These are phyloP conservation scores for Monochamus alternatus DNA, from an alignment of 2,888 invertebrate genomes.

Conservation along the genomic window DNA sequence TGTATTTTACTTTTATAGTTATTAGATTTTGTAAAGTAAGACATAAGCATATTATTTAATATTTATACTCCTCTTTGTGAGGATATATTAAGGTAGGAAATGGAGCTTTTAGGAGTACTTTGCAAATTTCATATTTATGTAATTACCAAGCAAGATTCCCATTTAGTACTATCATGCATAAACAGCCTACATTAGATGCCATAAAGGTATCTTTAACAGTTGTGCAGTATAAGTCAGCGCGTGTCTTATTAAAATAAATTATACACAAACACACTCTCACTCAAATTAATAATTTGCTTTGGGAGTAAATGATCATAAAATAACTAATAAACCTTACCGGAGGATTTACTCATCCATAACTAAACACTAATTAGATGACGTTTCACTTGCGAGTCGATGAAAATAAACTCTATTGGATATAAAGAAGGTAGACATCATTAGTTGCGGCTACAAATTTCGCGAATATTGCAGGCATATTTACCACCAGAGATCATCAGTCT, in stretches of 20 bases:
- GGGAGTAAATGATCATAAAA: slow-evolving; percentile 45
- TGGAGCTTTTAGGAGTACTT: slow-evolving; percentile 1
- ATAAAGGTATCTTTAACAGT: slow-evolving; percentile 16
- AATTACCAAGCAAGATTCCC: background rate
- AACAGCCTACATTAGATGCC: slow-evolving; percentile 3
- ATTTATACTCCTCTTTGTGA: background rate
- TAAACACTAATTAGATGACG: slow-evolving; percentile 44
- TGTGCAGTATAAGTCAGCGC: slow-evolving; percentile 26
- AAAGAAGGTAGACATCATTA: slow-evolving; percentile 37
- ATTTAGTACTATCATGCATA: background rate
- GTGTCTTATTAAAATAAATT: slow-evolving; percentile 37
- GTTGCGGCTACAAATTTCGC: slow-evolving; percentile 38
- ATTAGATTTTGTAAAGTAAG: too few relatives aligned
- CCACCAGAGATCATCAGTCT: slow-evolving; percentile 39
- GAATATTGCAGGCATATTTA: slow-evolving; percentile 44
- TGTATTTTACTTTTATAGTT: too few relatives aligned
- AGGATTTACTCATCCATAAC: slow-evolving; percentile 47
- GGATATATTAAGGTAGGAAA: background rate
- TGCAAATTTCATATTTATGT: background rate
- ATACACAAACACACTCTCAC: slow-evolving; percentile 35
- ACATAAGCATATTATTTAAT: background rate
- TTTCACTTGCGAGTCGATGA: slow-evolving; percentile 34
- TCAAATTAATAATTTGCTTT: slow-evolving; percentile 41
- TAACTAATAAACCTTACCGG: slow-evolving; percentile 44
- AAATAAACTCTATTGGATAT: slow-evolving; percentile 32